These are phyloP conservation scores for Bilobella aurantiaca DNA, from an alignment of 1,140 invertebrate species.

Conservation along the genomic window DNA sequence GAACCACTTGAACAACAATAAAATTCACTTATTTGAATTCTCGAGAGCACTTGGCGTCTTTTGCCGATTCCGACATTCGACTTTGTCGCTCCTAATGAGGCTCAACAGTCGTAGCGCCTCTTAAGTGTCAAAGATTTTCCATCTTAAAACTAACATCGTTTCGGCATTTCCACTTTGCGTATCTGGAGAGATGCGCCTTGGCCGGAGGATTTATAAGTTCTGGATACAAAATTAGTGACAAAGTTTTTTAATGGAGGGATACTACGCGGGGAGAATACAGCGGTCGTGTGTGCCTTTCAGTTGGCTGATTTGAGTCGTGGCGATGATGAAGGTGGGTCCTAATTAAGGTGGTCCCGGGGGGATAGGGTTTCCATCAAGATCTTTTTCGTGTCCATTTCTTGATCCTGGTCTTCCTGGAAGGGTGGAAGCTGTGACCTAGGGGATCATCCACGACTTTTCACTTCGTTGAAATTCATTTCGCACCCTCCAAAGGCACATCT, in stretches of 20 bases:
- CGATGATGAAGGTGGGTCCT: conserved; percentile 4
- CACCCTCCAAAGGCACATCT: neutral
- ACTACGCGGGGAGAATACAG: neutral
- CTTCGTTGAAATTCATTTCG: conserved; percentile 8
- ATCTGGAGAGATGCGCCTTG: too few species aligned
- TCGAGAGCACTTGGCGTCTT: neutral
- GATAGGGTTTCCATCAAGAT: too few species aligned
- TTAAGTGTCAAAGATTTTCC: neutral
- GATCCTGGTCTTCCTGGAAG: too few species aligned
- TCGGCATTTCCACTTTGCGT: too few species aligned
- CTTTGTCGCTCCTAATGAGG: conserved; percentile 3
- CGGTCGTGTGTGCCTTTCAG: neutral
- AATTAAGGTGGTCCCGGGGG: neutral
- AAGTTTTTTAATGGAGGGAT: too few species aligned
- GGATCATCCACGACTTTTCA: neutral
- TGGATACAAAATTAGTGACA: too few species aligned
- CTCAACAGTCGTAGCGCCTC: neutral
- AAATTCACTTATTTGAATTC: conserved; percentile 8
- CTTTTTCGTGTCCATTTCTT: neutral
- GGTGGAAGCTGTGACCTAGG: too few species aligned
- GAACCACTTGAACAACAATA: neutral
- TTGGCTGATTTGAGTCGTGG: neutral
- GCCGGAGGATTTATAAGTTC: too few species aligned
- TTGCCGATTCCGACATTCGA: neutral
- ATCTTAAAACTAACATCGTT: neutral